Base-by-base conservation (phyloP, 2,797 vertebrate genomes). In the Sebastes minor region DNA sequence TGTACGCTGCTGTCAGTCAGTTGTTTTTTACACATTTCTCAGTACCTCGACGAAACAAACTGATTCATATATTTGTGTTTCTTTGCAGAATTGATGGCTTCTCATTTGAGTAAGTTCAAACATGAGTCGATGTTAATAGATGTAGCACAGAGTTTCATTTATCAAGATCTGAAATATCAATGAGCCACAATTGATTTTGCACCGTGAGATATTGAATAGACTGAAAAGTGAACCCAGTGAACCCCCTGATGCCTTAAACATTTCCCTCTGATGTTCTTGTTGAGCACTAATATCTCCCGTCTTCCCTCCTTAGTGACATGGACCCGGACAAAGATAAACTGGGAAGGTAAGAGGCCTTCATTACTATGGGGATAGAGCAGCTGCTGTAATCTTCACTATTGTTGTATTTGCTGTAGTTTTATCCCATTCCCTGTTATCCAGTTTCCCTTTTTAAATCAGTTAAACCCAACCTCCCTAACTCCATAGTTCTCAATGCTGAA, bases 321-420 rank as follows among this genome's bases (percentile, higher is more conserved):
- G 99, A 99, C 91, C 97, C 96, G 83, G 98, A 99, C 91, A 99
- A 98, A 94, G 99, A 99, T 73, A 98, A 99, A 91, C 95, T 99
- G 53, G 97, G 97, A 90, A 97, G 98, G 98, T 99, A 97, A 95
- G 91, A 53, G 1, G 4, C 25, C 8, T 0, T 20, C 27, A n/a
- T 74, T 0, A 66, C 67, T 33, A 28, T 56, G 49, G 66, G 1
- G 23, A 68, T 61, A 35, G 38, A 46, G 25, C 49, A 16, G 8
- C 4, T 6, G 8, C 63, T 74, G 64, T 33, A 33, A 22, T 59
- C 55, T 30, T 66, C 13, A 25, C 20, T 23, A 8, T n/a, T 49
- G 46, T n/a, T 70, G 63, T 52, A 12, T 59, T 18, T 63, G 4
- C 32, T 70, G 10, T 6, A 6, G 9, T 20, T 42, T 22, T 22